Percentiles rank a stretch among this genome's conserved stretches.
These are phyloP conservation scores for Hydra vulgaris DNA, from an alignment of 30 jellyfish, hydroid and myxozoan species.

Conservation along the genomic window DNA sequence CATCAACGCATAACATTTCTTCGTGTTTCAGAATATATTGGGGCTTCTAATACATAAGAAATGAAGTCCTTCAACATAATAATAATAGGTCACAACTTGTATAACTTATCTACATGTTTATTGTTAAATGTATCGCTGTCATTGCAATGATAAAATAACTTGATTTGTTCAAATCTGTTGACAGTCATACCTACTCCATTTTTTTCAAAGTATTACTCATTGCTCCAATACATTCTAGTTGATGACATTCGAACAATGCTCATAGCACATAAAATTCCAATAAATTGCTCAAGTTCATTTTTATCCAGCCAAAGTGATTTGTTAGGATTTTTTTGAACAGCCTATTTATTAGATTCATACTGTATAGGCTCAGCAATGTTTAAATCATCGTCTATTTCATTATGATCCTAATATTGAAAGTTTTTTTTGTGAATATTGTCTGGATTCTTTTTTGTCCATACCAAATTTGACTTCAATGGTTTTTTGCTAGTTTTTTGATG, in stretches of 20 bases:
- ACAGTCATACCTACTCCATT: slow-evolving; percentile 1
- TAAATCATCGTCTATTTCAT: background rate
- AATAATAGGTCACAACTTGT: slow-evolving; percentile 14
- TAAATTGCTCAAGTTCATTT: slow-evolving; percentile 19
- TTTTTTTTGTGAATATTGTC: background rate
- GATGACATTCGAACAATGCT: slow-evolving; percentile 17
- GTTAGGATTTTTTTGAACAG: slow-evolving; percentile 2
- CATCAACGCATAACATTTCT: slow-evolving; percentile 17
- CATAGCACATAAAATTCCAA: slow-evolving; percentile 5
- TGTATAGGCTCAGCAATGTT: slow-evolving; percentile 1
- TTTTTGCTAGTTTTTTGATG: background rate
- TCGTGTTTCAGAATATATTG: background rate
- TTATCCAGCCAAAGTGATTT: background rate
- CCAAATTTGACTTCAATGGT: background rate
- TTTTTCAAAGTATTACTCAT: slow-evolving; percentile 6
- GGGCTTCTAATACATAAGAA: too few species aligned
- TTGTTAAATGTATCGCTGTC: background rate
- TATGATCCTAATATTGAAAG: background rate
- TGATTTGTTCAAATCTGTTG: slow-evolving; percentile 18
- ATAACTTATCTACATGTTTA: background rate
- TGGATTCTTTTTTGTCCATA: background rate
- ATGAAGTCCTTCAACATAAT: background rate
- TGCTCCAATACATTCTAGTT: slow-evolving; percentile 14
- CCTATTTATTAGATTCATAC: slow-evolving; percentile 8
- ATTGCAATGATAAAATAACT: slow-evolving; percentile 1